These are phyloP conservation scores for Drosophila subsilvestris DNA, from an alignment of 2,888 invertebrate genomes.

Conservation along the genomic window DNA sequence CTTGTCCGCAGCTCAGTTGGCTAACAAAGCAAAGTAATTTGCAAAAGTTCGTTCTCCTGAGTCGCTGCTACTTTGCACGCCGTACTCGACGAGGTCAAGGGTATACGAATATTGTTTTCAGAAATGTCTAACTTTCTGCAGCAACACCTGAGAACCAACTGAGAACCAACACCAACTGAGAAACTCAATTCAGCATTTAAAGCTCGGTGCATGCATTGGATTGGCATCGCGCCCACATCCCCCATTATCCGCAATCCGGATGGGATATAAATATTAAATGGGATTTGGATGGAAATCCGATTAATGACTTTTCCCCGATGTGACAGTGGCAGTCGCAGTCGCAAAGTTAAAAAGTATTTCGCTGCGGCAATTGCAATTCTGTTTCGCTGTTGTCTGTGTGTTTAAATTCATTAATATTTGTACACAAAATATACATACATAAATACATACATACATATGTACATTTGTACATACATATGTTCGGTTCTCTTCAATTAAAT, in stretches of 20 bases:
- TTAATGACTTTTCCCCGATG: background rate
- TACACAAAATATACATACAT: no score
- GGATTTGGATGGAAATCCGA: background rate
- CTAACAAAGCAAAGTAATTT: conserved; percentile 21
- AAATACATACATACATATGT: no score
- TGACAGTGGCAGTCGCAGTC: no score
- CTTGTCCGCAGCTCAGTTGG: conserved; percentile 3
- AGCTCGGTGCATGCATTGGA: background rate
- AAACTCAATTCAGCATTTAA: background rate
- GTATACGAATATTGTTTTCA: background rate
- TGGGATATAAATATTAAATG: background rate
- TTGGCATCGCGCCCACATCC: background rate
- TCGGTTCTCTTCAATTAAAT: background rate
- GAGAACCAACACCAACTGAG: background rate
- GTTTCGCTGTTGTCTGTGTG: background rate
- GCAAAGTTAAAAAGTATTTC: no score
- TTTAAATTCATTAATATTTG: background rate
- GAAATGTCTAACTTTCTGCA: background rate
- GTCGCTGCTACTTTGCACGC: background rate
- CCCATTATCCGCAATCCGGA: background rate
- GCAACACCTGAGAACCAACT: background rate
- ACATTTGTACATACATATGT: background rate
- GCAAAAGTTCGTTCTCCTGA: conserved; percentile 15
- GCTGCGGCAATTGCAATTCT: background rate
- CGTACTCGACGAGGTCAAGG: background rate